A percentile compares a stretch with the other conserved stretches of the same genome.
Conservation (phyloP, 2,888 invertebrate species). For the Drosophila tanythrix region DNA sequence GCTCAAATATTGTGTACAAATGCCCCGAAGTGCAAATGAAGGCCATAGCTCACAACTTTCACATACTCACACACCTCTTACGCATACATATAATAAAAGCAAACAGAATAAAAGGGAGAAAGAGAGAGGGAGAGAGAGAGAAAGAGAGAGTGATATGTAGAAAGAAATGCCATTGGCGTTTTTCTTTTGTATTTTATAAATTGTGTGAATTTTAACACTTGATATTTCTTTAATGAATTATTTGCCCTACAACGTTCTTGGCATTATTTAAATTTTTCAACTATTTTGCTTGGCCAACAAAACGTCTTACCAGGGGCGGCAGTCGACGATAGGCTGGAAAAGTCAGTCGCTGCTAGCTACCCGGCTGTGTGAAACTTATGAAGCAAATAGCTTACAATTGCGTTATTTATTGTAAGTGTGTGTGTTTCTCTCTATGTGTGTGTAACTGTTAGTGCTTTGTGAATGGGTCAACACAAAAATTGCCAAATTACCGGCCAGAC, state of each 20-base stretch:
- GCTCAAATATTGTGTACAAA: constrained; percentile 55
- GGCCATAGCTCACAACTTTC: constrained; percentile 25
- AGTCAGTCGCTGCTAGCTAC: constrained; percentile 54
- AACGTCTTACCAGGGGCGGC: constrained; percentile 27
- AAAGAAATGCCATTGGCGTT: constrained; percentile 56
- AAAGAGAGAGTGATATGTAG: no score
- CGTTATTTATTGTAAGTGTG: constrained; percentile 71
- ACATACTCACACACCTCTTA: constrained; percentile 5
- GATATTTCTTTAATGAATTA: constrained; percentile 80
- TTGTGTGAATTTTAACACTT: constrained; percentile 81
- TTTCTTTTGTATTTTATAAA: constrained; percentile 70
- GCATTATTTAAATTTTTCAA: constrained; percentile 77
- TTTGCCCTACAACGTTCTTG: constrained; percentile 59
- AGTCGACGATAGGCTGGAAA: constrained; percentile 33
- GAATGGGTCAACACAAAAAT: constrained; percentile 55
- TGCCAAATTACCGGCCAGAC: constrained; percentile 66
- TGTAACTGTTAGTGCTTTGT: constrained; percentile 4
- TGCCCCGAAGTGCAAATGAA: constrained; percentile 52
- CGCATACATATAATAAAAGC: constrained; percentile 4
- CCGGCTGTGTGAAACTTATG: constrained; percentile 65
- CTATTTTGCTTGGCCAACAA: constrained; percentile 66
- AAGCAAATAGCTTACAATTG: constrained; percentile 78
- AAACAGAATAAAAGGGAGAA: neutral
- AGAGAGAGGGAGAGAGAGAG: neutral
- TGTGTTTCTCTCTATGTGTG: constrained; percentile 11